Conservation (phyloP, 2,797 vertebrate species). For the Sitta carolinensis region DNA sequence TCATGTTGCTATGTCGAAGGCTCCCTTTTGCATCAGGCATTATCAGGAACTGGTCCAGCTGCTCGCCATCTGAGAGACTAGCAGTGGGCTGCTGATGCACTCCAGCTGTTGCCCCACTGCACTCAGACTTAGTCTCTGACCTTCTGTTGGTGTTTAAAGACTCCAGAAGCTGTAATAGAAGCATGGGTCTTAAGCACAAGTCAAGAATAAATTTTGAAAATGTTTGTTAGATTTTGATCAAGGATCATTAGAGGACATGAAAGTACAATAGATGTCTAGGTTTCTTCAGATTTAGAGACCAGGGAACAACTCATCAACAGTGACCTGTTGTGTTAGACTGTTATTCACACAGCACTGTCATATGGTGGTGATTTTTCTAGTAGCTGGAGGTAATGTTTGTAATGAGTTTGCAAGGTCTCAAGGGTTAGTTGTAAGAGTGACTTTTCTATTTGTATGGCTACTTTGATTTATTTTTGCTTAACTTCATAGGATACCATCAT, state of each 20-base stretch:
- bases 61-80: fast-evolving
- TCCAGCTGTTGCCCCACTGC: background rate
- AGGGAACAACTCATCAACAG: background rate
- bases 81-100: background rate
- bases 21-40: background rate
- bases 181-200: background rate
- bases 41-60: background rate
- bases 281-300: background rate
- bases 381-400: background rate
- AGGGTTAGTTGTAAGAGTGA: background rate
- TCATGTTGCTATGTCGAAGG: background rate
- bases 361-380: background rate
- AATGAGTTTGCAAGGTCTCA: background rate
- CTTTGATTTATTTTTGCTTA: background rate
- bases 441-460: background rate
- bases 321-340: background rate
- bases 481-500: background rate
- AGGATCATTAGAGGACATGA: background rate
- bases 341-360: background rate
- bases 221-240: background rate
- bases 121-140: background rate
- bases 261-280: background rate
- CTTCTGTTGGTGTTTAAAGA: background rate
- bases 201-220: background rate
- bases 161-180: background rate